These are phyloP conservation scores for Ophioderma brevispina DNA, from an alignment of 35 echinoderm and acorn worm genomes.

Conservation along the genomic window DNA sequence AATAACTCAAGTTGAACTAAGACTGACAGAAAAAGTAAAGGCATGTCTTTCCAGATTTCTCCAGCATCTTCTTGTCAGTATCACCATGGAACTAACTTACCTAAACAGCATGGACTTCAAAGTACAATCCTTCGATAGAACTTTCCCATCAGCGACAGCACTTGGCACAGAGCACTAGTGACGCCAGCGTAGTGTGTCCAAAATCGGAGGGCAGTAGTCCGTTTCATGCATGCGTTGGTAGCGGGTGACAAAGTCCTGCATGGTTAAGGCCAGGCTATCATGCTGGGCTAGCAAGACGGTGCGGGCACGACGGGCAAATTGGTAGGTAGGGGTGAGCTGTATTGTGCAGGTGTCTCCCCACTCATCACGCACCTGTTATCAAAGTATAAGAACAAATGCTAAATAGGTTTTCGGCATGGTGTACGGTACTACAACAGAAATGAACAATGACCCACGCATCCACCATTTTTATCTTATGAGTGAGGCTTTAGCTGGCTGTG, in stretches of 20 bases:
- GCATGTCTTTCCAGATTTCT: no score
- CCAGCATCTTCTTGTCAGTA: no score
- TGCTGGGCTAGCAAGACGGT: conserved; percentile 43
- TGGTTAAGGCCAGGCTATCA: conserved; percentile 52
- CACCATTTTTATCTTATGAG: no score
- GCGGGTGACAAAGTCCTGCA: conserved; percentile 65
- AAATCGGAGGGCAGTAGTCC: conserved; percentile 47
- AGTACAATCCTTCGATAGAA: conserved; percentile 63
- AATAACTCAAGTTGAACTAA: no score
- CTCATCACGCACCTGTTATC: conserved; percentile 76
- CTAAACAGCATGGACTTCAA: conserved; percentile 57
- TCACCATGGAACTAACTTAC: no score
- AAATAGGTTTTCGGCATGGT: no score
- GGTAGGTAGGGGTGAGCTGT: conserved; percentile 78
- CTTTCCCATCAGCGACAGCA: conserved; percentile 77
- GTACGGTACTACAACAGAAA: no score
- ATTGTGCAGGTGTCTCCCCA: conserved; percentile 75
- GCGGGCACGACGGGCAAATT: conserved; percentile 86
- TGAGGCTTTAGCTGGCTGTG: no score
- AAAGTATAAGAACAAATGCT: no score
- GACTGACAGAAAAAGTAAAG: no score
- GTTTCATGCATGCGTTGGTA: conserved; percentile 45
- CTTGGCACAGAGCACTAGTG: conserved; percentile 79
- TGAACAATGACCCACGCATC: no score
- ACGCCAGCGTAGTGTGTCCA: conserved; percentile 67